Evolutionary conservation across 1,140 invertebrate genomes (phyloP).

Genomic region (Conus betulinus): DNA sequence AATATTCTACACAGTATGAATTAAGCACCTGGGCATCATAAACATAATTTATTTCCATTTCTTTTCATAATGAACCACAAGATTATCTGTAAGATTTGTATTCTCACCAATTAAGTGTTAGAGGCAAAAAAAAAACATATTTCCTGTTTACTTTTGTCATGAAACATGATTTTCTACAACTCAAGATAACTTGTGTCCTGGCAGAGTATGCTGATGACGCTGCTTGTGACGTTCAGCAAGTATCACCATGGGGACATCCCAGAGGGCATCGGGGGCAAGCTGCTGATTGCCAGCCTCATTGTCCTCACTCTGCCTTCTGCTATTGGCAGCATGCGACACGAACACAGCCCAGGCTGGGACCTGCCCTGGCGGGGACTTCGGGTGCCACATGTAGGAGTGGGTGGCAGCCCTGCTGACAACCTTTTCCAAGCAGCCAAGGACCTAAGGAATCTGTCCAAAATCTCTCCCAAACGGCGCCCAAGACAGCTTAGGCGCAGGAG

Average conservation of each 20-base stretch:
- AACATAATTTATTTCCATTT: too few species aligned
- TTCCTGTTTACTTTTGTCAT: too few species aligned
- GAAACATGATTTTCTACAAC: too few species aligned
- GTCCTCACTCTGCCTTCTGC: neutral
- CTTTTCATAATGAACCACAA: too few species aligned
- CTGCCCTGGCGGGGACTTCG: conserved; percentile 12
- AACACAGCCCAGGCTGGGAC: neutral
- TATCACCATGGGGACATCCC: neutral
- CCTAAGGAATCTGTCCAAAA: neutral
- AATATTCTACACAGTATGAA: too few species aligned
- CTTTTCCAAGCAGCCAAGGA: neutral
- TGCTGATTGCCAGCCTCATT: neutral
- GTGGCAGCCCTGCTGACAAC: neutral
- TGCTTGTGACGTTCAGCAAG: neutral
- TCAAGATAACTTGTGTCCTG: too few species aligned
- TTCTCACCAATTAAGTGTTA: too few species aligned
- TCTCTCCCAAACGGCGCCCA: neutral
- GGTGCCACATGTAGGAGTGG: neutral
- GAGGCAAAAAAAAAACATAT: too few species aligned
- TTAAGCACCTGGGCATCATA: too few species aligned
- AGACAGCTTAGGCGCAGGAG: neutral
- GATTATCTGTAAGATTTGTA: too few species aligned
- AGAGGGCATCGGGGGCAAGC: neutral
- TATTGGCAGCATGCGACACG: conserved; percentile 1
- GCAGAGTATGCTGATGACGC: neutral